Base-by-base conservation (phyloP, 2,113 vertebrate species). In the Acrocephalus arundinaceus region DNA sequence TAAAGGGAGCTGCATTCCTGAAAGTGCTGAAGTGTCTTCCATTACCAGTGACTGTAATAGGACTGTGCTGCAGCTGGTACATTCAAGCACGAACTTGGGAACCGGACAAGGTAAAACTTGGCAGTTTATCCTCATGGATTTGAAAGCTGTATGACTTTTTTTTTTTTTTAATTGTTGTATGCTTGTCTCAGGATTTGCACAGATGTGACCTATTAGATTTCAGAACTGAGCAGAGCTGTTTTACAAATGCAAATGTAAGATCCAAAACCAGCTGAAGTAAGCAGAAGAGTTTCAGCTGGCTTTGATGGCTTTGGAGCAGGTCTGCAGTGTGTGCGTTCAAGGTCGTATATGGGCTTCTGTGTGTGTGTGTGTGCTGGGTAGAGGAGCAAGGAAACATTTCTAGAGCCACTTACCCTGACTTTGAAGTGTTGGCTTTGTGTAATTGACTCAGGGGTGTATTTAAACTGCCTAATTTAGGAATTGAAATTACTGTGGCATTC, bases 211-310 rank as follows among this genome's bases (percentile, higher is more conserved):
- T 61, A 41, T n/a, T 24, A 86, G 65, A 61, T 63, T 90, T 73
- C 59, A 91, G 76, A 93, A 62, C 61, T 30, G 59, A 83, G 18
- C 24, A 68, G 72, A 88, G 73, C 33, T 22, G 10, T 61, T 55
- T 85, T 5, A n/a, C 23, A 93, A 91, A 88, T 68, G 30, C 27
- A 94, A 46, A 84, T 51, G 28, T 35, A 67, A 65, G 39, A 81
- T 54, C 45, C n/a, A 81, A 92, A 92, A 61, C 6, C 65, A 74
- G 76, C 82, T 93, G 94, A 88, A 67, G 72, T 39, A 66, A 80
- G 82, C 82, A 83, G 63, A 83, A 95, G 78, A 62, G 33, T 77
- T 94, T 95, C 89, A 94, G 33, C 43, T 71, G 52, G 30, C 19
- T 79, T 51, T 57, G 28, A 87, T 20, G 45, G 49, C 24, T 85